Evolutionary conservation across 2,797 vertebrate genomes (phyloP).

Genomic region (Crocodylus rhombifer): DNA sequence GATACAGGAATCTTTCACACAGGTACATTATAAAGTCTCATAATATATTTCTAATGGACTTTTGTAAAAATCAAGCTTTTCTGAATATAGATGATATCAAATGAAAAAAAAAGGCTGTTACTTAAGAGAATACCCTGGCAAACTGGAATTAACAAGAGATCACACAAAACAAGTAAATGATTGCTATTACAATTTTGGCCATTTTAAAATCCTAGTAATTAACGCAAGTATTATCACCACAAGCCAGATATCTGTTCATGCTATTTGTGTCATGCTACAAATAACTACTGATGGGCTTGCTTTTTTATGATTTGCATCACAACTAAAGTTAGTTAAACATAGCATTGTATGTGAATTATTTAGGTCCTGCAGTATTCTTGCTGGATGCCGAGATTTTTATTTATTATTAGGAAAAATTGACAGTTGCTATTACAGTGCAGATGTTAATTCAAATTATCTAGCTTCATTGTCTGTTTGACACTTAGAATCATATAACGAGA

Average conservation of each 20-base stretch:
- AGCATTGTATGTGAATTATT: background rate
- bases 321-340: rapidly evolving
- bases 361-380: rapidly evolving
- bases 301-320: background rate
- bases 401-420: background rate
- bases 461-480: background rate
- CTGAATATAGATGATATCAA: background rate
- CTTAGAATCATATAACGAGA: background rate
- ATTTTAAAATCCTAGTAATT: background rate
- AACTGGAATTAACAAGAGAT: background rate
- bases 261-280: background rate
- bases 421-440: background rate
- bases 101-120: background rate
- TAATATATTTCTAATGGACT: background rate
- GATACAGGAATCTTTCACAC: background rate
- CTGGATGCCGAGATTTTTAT: rapidly evolving
- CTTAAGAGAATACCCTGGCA: background rate
- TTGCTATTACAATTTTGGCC: background rate
- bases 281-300: background rate
- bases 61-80: background rate
- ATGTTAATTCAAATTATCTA: background rate
- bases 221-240: background rate
- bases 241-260: background rate
- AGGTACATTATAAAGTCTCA: background rate
- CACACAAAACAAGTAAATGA: background rate